Evolutionary conservation across 2,113 vertebrate species (phyloP).

Genomic region (Nothoprocta pentlandii): DNA sequence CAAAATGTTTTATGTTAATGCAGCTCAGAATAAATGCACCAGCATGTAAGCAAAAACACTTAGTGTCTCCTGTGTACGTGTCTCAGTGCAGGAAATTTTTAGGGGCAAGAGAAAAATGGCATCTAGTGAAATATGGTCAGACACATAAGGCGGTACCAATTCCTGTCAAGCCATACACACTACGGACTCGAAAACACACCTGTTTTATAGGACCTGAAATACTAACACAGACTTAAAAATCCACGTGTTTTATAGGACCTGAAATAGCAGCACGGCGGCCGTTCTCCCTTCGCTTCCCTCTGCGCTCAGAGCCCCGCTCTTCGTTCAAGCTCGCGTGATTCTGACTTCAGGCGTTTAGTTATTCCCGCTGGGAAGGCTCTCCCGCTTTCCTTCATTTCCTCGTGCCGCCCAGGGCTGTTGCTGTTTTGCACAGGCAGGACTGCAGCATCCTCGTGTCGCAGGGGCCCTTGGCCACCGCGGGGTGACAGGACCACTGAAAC

Average conservation of each 20-base stretch:
- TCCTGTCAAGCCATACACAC: accelerated
- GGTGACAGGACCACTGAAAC: neutral
- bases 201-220: neutral
- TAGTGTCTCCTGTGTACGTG: neutral
- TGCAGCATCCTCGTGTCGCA: too few species aligned
- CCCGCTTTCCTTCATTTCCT: neutral
- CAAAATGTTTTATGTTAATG: neutral
- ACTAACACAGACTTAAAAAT: neutral
- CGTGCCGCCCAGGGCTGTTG: too few species aligned
- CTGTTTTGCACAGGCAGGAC: neutral
- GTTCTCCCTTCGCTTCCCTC: neutral
- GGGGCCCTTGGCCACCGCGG: too few species aligned
- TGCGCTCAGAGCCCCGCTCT: accelerated
- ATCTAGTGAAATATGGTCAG: neutral
- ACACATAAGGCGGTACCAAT: too few species aligned
- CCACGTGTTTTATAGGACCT: neutral
- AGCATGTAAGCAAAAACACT: neutral
- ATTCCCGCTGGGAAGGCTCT: neutral
- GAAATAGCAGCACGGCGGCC: neutral
- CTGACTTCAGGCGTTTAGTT: neutral
- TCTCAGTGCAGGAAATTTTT: neutral
- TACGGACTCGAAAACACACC: neutral
- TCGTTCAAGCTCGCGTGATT: too few species aligned
- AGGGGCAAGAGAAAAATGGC: neutral
- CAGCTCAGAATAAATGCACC: neutral